Base-by-base conservation (phyloP, 2,797 vertebrate genomes). In the Pseudochirops corinnae region DNA sequence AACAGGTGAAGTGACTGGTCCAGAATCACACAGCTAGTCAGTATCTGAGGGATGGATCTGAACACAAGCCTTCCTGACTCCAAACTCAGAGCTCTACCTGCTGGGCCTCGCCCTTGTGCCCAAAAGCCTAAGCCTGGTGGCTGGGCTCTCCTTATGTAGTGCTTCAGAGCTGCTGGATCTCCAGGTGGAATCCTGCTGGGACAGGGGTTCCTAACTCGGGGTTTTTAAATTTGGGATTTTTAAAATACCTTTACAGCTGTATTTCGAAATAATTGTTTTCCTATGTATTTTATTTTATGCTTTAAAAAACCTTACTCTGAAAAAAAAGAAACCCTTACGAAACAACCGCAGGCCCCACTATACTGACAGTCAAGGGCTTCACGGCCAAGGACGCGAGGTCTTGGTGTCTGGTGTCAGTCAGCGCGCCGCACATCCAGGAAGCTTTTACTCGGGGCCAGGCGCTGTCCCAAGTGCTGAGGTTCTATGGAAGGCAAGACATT, bases 381-480 rank as follows among this genome's bases (percentile, higher is more conserved):
- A 18, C n/a, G 33, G n/a, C 62, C n/a, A 18, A n/a, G 62, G 12
- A 18, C 29, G 3, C 5, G 11, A 33, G 31, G 12, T 67, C 60
- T 67, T n/a, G 12, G 60, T 67, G 14, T 5, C 60, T 67, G 31
- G 13, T 11, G 28, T 60, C 58, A 60, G 58, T 67, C 60, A 5
- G 3, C 1, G 12, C 46, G 0, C 0, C 1, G 12, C 46, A 3
- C 0, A 33, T 33, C 10, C 11, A 67, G 4, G 4, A 67, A 67
- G 60, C 60, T 14, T 67, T n/a, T 13, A 33, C 60, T 67, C 60
- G 0, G 12, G 13, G 13, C 62, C 62, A 67, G 33, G 62, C 4
- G 33, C 62, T 67, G 62, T 67, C 62, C 33, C 5, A 14, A n/a
- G 62, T 67, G 62, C 62, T 67, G 62, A 67, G 33, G 4, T 16